Evolutionary conservation across 2,888 invertebrate genomes (phyloP).

Genomic region (Drosophila subsilvestris): DNA sequence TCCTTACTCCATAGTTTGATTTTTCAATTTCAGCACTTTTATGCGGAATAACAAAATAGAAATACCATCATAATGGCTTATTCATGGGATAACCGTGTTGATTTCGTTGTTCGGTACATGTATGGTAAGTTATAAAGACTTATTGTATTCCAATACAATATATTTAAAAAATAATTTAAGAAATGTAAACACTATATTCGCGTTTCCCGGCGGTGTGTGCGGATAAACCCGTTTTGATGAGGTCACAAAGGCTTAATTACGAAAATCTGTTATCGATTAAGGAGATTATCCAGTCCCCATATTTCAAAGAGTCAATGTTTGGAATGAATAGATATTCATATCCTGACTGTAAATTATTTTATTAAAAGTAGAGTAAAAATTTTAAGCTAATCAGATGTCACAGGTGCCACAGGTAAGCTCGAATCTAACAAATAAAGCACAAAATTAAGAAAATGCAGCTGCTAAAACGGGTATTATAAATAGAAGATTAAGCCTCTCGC

Average conservation of each 20-base stretch:
- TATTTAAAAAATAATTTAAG: no score
- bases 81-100: slow-evolving; percentile 93
- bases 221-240: no score
- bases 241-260: not conserved
- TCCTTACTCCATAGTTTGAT: slow-evolving; percentile 6
- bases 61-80: slow-evolving; percentile 87
- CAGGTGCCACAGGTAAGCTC: no score
- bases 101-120: slow-evolving; percentile 91
- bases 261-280: not conserved
- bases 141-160: not conserved
- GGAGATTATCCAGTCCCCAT: no score
- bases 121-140: slow-evolving; percentile 87
- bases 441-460: no score
- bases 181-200: no score
- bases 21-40: slow-evolving; percentile 60
- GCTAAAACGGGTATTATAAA: no score
- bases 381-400: no score
- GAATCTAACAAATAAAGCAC: no score
- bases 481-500: not conserved
- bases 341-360: not conserved
- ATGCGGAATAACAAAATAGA: slow-evolving; percentile 43
- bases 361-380: no score
- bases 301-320: not conserved
- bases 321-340: not conserved
- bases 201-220: no score